Percentiles rank a stretch among this genome's conserved stretches.
Evolutionary conservation across 2,888 invertebrate species (phyloP).

Genomic region (Hyposoter dolosus): DNA sequence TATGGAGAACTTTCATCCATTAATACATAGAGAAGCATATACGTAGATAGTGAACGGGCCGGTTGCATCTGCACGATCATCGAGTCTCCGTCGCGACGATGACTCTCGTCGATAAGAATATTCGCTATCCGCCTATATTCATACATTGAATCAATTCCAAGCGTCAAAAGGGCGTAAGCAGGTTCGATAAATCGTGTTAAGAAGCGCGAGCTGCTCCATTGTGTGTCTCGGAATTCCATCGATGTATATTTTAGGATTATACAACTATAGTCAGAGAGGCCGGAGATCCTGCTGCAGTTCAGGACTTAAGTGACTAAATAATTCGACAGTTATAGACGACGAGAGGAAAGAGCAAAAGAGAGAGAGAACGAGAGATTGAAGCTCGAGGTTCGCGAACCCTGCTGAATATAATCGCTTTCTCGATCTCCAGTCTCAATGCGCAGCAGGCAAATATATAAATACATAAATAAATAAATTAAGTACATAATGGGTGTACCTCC

Average conservation of each 20-base stretch:
- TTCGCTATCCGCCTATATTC: constrained; percentile 38
- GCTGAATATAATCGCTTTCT: constrained; percentile 58
- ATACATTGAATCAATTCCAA: background rate
- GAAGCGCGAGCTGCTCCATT: background rate
- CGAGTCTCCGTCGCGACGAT: constrained; percentile 53
- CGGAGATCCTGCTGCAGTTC: constrained; percentile 41
- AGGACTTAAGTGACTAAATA: constrained; percentile 54
- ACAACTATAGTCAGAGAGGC: constrained; percentile 6
- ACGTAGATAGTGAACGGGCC: constrained; percentile 17
- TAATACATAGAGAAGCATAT: background rate
- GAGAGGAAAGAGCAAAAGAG: constrained; percentile 8
- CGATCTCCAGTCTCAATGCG: constrained; percentile 36
- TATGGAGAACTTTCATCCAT: constrained; percentile 22
- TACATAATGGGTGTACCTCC: background rate
- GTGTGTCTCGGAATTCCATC: background rate
- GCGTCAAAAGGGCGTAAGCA: background rate
- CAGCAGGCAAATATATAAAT: background rate
- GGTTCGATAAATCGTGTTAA: background rate
- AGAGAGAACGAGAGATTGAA: constrained; percentile 10
- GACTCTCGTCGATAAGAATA: constrained; percentile 55
- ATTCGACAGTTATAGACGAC: constrained; percentile 43
- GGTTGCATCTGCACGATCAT: constrained; percentile 56
- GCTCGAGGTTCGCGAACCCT: constrained; percentile 54
- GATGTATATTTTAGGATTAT: constrained; percentile 33
- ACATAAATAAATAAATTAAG: background rate